Evolutionary conservation across 2,888 invertebrate species (phyloP).

Genomic region (Microplitis deprimator): DNA sequence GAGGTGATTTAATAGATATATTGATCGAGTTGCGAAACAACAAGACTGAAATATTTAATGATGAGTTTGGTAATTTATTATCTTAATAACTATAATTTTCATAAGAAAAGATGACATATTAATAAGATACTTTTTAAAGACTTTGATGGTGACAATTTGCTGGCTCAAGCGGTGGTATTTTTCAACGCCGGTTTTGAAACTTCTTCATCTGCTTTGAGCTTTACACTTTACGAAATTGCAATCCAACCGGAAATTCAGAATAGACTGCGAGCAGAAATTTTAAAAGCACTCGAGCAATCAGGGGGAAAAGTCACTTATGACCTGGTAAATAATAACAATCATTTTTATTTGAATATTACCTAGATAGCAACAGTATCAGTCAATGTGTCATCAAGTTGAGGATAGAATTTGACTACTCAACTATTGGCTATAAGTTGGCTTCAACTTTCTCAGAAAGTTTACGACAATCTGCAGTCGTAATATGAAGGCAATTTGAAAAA

Average conservation of each 20-base stretch:
- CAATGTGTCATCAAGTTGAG: too few relatives aligned
- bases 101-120: too few relatives aligned
- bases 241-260: constrained; percentile 54
- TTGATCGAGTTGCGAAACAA: constrained; percentile 68
- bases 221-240: constrained; percentile 59
- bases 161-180: constrained; percentile 60
- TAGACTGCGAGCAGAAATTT: constrained; percentile 56
- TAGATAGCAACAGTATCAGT: too few relatives aligned
- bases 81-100: too few relatives aligned
- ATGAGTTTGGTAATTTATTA: constrained; percentile 44
- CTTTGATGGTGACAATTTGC: constrained; percentile 60
- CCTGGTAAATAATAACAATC: constrained; percentile 49
- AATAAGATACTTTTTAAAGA: constrained; percentile 45
- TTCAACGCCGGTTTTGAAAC: constrained; percentile 65
- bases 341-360: background rate
- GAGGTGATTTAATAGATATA: constrained; percentile 72
- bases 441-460: too few relatives aligned
- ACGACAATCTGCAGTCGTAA: too few relatives aligned
- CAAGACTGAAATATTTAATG: constrained; percentile 23
- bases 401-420: too few relatives aligned
- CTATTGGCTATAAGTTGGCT: too few relatives aligned
- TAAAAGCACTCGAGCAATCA: constrained; percentile 46
- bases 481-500: too few relatives aligned
- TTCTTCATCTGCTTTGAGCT: constrained; percentile 57
- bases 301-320: constrained; percentile 61